Evolutionary conservation across 2,797 vertebrate species (phyloP), one percentile per base, ranked within the genome.

Genomic region (Microctenopoma stevenorrisi): DNA sequence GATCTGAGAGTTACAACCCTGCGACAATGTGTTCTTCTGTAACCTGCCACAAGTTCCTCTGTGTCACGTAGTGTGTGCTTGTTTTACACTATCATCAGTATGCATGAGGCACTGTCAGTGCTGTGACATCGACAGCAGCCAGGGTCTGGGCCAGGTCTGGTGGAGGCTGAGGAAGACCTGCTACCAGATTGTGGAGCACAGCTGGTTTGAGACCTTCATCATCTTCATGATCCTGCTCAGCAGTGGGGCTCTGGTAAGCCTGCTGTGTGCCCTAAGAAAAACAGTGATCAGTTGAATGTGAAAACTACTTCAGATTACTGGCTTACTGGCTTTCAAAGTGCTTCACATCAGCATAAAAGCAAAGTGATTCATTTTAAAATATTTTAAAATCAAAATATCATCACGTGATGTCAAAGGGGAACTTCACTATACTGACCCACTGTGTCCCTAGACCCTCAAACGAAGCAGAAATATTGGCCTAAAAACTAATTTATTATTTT

Each of bases 191-290:
- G 95, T 98, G 77, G 96, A 96, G 14, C 97, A 98, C 75, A 96
- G 92, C 78, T 98, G 97, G 95, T 99, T 98, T 83, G 97, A 99
- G 92, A 96, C 95, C 44, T 98, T 98, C 85, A 96, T 98, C 79
- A 96, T 98, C 92, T 98, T 98, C 84, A 94, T 97, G 93, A 97
- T 98, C 85, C 90, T 98, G 59, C 88, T 98, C 86, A 99, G 97
- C 94, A 98, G 97, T 0, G 95, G 95, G 4, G 94, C 95, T 56
- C 91, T 98, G 96, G 97, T 99, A 91, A 88, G 84, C 76, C 40
- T 26, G 11, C 37, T 4, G 44, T 7, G 5, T 28, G 0, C 0
- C 15, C 22, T 30, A 13, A 12, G 42, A 22, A 35, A 18, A 4
- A 4, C 42, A 26, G n/a, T 13, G 4, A 50, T 30, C 35, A 3